A percentile compares a stretch with the other conserved stretches of the same genome.
Evolutionary conservation across 2,113 vertebrate genomes (phyloP).

Genomic region (Oxyura jamaicensis): DNA sequence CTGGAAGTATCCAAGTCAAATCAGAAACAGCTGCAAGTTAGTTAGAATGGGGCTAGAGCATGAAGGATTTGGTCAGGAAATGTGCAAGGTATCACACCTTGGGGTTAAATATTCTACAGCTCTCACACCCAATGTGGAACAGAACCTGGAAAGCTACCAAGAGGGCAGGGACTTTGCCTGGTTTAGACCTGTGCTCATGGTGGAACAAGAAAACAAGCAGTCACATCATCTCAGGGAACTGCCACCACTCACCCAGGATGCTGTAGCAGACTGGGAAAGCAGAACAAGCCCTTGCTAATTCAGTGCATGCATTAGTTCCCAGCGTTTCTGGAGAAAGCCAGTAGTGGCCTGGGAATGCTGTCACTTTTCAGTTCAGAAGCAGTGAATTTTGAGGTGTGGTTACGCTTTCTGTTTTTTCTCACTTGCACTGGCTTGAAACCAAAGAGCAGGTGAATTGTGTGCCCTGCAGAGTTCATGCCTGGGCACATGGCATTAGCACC

Average conservation of each 20-base stretch:
- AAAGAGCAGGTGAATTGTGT: neutral
- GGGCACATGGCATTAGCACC: neutral
- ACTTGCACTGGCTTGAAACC: neutral
- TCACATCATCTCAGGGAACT: neutral
- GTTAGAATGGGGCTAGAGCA: neutral
- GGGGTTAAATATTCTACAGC: neutral
- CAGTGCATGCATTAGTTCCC: neutral
- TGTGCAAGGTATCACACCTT: neutral
- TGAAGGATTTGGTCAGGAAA: neutral
- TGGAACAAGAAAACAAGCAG: too few species aligned
- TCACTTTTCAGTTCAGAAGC: neutral
- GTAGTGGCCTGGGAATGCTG: fast-evolving
- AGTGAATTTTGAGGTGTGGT: neutral
- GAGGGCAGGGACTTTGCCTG: neutral
- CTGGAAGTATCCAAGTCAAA: neutral
- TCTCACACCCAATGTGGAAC: neutral
- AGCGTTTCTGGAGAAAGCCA: neutral
- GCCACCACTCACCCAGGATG: neutral
- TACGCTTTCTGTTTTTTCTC: neutral
- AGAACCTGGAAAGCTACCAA: neutral
- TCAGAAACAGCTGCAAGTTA: neutral
- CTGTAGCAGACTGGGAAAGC: neutral
- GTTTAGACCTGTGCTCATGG: neutral
- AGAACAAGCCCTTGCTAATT: fast-evolving
- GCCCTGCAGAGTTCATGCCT: neutral